Evolutionary conservation across 2,797 vertebrate genomes (phyloP).

Genomic region (Nasua narica): DNA sequence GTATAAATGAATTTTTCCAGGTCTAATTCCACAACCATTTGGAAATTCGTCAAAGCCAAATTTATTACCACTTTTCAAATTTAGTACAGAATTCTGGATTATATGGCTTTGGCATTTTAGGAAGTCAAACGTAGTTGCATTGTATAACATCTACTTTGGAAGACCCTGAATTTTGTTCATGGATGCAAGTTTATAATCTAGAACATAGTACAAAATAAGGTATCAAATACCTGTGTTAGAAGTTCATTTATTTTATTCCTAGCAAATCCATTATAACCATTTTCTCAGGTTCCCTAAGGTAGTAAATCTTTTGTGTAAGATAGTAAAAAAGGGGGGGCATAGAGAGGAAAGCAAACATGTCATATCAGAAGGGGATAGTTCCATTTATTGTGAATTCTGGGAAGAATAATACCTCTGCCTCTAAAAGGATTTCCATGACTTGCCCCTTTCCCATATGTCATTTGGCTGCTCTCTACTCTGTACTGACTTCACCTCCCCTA

Average conservation of each 20-base stretch:
- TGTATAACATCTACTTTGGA: background rate
- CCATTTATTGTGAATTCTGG: background rate
- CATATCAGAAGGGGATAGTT: background rate
- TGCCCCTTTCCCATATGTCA: background rate
- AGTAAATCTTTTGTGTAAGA: background rate
- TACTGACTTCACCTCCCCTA: background rate
- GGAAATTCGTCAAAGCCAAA: background rate
- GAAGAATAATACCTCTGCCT: background rate
- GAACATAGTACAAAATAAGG: background rate
- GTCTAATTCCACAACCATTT: slow-evolving; percentile 9
- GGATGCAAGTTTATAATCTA: slow-evolving; percentile 3
- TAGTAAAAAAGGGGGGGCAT: background rate
- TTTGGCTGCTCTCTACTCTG: background rate
- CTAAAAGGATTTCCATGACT: background rate
- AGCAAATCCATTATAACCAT: background rate
- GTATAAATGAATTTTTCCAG: slow-evolving; percentile 22
- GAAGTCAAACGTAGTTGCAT: background rate
- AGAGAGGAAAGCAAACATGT: background rate
- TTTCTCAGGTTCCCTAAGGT: background rate
- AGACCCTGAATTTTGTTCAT: background rate
- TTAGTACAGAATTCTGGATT: slow-evolving; percentile 43
- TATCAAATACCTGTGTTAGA: background rate
- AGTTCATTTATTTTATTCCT: background rate
- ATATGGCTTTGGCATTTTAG: background rate
- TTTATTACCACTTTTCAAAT: slow-evolving; percentile 43